Evolutionary conservation across 2,888 invertebrate genomes (phyloP).

Genomic region (Parnassius glacialis): DNA sequence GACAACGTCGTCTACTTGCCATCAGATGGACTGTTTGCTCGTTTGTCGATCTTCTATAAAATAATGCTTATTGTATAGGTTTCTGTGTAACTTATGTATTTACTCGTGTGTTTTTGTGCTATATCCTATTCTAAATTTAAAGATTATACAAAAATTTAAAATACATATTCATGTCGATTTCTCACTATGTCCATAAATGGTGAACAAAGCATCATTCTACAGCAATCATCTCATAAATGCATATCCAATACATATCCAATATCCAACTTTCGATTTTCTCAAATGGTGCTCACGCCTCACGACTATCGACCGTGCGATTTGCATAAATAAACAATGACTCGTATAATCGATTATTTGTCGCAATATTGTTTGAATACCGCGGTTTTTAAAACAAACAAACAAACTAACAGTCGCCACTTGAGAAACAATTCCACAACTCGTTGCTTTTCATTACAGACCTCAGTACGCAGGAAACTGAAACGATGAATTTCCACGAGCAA

Average conservation of each 20-base stretch:
- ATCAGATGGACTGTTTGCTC: no score
- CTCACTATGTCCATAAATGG: conserved; percentile 31
- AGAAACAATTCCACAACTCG: conserved; percentile 5
- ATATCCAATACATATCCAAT: conserved; percentile 5
- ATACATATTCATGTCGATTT: conserved; percentile 21
- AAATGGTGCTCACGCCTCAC: conserved; percentile 24
- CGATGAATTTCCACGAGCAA: conserved; percentile 49
- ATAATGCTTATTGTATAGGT: no score
- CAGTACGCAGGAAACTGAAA: conserved; percentile 47
- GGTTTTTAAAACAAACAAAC: conserved; percentile 47
- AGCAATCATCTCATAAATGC: conserved; percentile 28
- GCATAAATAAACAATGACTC: conserved; percentile 54
- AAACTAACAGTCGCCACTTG: neutral
- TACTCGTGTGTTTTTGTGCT: no score
- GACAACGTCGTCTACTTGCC: no score
- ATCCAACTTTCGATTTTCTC: conserved; percentile 44
- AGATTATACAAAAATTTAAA: no score
- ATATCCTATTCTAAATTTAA: no score
- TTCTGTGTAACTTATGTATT: no score
- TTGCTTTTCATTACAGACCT: conserved; percentile 49
- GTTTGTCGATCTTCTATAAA: no score
- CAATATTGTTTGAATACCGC: conserved; percentile 37
- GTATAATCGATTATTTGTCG: conserved; percentile 38
- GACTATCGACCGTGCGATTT: conserved; percentile 39
- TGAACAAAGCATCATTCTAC: conserved; percentile 28